Conservation (phyloP, 2,888 invertebrate genomes). For the Uropetala carovei region DNA sequence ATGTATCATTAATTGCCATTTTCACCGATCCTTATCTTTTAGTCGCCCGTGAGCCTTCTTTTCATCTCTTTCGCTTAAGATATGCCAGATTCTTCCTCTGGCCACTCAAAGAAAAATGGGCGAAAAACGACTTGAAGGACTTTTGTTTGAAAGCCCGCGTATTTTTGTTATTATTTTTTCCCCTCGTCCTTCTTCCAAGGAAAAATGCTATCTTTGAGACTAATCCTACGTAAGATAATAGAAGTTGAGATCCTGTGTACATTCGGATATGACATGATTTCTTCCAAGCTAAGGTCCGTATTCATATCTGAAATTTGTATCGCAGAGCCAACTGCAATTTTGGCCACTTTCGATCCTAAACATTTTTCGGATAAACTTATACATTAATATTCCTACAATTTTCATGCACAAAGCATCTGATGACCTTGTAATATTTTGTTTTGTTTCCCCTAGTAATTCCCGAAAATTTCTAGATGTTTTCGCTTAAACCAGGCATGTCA, state of each 20-base stretch:
- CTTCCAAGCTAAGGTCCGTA: background rate
- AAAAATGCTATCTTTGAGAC: background rate
- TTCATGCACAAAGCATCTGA: too few relatives aligned
- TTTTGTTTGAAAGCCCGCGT: background rate
- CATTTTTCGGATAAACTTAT: too few relatives aligned
- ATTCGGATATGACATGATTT: background rate
- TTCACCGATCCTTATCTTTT: background rate
- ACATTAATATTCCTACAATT: too few relatives aligned
- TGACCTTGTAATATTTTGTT: too few relatives aligned
- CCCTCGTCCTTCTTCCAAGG: background rate
- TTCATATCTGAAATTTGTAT: background rate
- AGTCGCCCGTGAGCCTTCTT: background rate
- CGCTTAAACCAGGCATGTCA: too few relatives aligned
- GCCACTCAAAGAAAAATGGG: background rate
- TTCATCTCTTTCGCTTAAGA: background rate
- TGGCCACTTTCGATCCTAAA: too few relatives aligned
- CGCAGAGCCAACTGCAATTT: too few relatives aligned
- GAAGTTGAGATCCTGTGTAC: background rate
- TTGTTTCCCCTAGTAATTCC: too few relatives aligned
- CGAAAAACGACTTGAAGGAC: background rate
- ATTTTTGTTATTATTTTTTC: background rate
- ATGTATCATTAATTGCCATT: background rate
- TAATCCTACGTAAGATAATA: background rate
- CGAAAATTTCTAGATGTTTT: too few relatives aligned
- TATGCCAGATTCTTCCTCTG: background rate